phyloP scores from a whole-genome alignment of 1,140 invertebrate species.

The Batillaria attramentaria region DNA sequence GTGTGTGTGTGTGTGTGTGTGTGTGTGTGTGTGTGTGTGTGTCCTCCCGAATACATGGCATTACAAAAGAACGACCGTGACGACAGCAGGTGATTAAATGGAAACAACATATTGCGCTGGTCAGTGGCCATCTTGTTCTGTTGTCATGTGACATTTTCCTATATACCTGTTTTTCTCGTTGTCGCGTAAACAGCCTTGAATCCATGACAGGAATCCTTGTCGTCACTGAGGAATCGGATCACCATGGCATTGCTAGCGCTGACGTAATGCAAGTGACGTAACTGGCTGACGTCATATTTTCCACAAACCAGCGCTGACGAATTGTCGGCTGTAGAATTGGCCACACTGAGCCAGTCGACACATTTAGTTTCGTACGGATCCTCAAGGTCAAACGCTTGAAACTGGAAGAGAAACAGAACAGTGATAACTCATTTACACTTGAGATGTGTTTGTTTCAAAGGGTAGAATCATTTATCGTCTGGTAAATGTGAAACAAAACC shows the following conservation, averaged over 20 bases:
- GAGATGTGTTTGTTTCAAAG: background rate
- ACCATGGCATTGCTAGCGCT: slow-evolving; percentile 2
- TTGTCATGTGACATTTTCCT: too few relatives aligned
- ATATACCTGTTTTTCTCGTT: slow-evolving; percentile 8
- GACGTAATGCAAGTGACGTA: background rate
- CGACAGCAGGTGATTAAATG: background rate
- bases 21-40: slow-evolving; percentile 11
- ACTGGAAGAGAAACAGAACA: slow-evolving; percentile 4
- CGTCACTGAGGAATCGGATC: slow-evolving; percentile 33
- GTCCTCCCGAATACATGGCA: background rate
- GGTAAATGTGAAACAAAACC: too few relatives aligned
- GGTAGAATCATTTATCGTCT: too few relatives aligned
- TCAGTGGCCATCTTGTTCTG: too few relatives aligned
- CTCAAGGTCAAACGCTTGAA: slow-evolving; percentile 32
- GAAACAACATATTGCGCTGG: too few relatives aligned
- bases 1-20: slow-evolving; percentile 4
- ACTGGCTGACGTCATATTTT: slow-evolving; percentile 8
- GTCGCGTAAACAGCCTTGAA: slow-evolving; percentile 32
- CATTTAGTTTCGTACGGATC: slow-evolving; percentile 16
- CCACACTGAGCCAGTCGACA: slow-evolving; percentile 25
- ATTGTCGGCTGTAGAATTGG: background rate
- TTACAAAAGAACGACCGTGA: background rate
- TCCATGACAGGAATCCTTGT: slow-evolving; percentile 21
- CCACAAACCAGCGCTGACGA: background rate
- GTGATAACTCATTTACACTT: background rate